Evolutionary conservation across 2,113 vertebrate genomes (phyloP).

Genomic region (Anhinga rufa): DNA sequence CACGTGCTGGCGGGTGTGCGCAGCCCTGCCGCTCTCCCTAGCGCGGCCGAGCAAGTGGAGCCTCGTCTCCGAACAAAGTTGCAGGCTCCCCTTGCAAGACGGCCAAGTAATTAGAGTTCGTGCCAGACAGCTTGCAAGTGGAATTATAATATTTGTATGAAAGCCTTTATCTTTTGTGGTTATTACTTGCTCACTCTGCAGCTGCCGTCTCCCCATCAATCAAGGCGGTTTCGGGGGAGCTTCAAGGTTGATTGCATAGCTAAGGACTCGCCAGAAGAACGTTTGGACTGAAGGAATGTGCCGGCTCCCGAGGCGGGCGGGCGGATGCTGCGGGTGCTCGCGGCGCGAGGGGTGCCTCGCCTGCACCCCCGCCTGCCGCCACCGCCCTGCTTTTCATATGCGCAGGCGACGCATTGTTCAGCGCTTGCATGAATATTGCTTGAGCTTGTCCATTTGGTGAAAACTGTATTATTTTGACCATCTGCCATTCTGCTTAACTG

Average conservation of each 20-base stretch:
- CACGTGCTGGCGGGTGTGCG: rapidly evolving
- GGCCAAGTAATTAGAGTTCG: background rate
- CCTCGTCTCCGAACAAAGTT: background rate
- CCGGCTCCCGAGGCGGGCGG: conserved; percentile 26
- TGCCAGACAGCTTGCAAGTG: conserved; percentile 41
- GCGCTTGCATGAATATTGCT: background rate
- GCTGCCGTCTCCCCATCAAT: conserved; percentile 62
- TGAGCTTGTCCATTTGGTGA: conserved; percentile 65
- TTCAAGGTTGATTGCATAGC: background rate
- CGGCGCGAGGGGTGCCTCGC: background rate
- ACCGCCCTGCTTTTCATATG: conserved; percentile 5
- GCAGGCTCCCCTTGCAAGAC: background rate
- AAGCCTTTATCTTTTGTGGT: conserved; percentile 48
- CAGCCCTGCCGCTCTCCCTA: background rate
- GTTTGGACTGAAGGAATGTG: conserved; percentile 68
- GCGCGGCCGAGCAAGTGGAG: background rate
- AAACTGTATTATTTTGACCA: conserved; percentile 80
- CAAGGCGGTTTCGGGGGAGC: background rate
- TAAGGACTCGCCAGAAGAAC: background rate
- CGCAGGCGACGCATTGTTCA: background rate
- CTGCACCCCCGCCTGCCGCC: background rate
- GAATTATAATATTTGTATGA: conserved; percentile 37
- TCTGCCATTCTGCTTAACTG: conserved; percentile 77
- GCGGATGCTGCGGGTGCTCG: conserved; percentile 29
- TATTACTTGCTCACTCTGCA: conserved; percentile 41